Evolutionary conservation across 2,888 invertebrate genomes (phyloP).

Genomic region (Machimus rusticus): DNA sequence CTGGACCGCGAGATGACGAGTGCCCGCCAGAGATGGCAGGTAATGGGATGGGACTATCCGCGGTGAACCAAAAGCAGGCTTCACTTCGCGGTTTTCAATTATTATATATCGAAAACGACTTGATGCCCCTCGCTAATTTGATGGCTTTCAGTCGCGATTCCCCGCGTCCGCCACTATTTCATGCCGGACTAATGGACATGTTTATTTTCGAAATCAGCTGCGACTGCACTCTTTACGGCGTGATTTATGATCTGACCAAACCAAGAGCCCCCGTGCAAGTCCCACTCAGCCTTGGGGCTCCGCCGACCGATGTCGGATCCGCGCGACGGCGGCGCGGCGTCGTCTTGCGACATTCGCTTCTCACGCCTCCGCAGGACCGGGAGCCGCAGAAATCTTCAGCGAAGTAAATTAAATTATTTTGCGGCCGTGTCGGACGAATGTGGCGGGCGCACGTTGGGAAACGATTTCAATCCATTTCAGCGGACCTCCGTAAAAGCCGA

Average conservation of each 20-base stretch:
- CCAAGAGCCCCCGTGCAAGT: not conserved
- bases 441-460: not conserved
- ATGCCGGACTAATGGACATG: not conserved
- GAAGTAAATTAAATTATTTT: not conserved
- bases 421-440: not conserved
- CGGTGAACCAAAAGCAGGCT: not conserved
- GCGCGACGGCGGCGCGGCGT: not conserved
- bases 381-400: not conserved
- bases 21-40: not conserved
- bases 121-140: not conserved
- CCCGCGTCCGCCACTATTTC: not conserved
- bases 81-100: not conserved
- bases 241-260: not conserved
- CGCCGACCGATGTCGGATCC: not conserved
- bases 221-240: not conserved
- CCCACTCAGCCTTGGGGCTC: not conserved
- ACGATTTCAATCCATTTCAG: not conserved
- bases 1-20: not conserved
- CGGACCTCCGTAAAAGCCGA: not conserved
- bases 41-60: not conserved
- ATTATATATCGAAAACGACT: not conserved
- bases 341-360: not conserved
- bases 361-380: not conserved
- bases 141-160: not conserved
- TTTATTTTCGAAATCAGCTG: not conserved